Base-by-base conservation (phyloP, 2,113 vertebrate species). In the Lutjanus erythropterus region DNA sequence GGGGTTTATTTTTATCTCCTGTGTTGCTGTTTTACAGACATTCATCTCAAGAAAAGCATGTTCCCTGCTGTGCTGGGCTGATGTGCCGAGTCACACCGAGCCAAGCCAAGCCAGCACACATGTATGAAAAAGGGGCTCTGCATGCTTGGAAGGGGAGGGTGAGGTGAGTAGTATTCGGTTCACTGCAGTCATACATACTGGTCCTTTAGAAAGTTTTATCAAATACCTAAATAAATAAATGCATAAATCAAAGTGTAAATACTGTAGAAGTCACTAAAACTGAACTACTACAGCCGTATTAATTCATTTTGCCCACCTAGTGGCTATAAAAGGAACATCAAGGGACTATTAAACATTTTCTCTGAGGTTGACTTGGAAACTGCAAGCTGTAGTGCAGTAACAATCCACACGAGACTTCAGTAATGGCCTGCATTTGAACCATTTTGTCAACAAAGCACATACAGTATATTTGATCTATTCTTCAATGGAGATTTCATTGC, bases 311-410 rank as follows among this genome's bases (percentile, higher is more conserved):
- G 16, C 21, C 8, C 29, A 21, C 47, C 27, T n/a, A 46, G 37
- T 71, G 39, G 29, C 47, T 55, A n/a, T 39, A 47, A 71, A 72
- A 23, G 31, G n/a, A 58, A 66, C 25, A 66, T 47, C 60, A 64
- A 12, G 47, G 37, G 29, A 27, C 21, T 10, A 0, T 44, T 60
- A 1, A 25, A 25, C 55, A 59, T 33, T 46, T 46, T 5, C 53
- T 71, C 53, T 33, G 41, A 59, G 29, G 29, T 19, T 1, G 9
- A 44, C 39, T 31, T 9, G 55, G 23, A 29, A 21, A 56, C 25
- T 44, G 4, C 21, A n/a, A 50, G 18, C 46, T 33, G 21, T 18
- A 52, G 44, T n/a, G 46, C 33, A 62, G 18, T 31, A 62, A 64
- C 10, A 31, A 31, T 52, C 23, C 16, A 42, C 47, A 42, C 4